Evolutionary conservation across 2,888 invertebrate genomes (phyloP), one percentile per base, ranked within the genome.

Genomic region (Lottia scabra): DNA sequence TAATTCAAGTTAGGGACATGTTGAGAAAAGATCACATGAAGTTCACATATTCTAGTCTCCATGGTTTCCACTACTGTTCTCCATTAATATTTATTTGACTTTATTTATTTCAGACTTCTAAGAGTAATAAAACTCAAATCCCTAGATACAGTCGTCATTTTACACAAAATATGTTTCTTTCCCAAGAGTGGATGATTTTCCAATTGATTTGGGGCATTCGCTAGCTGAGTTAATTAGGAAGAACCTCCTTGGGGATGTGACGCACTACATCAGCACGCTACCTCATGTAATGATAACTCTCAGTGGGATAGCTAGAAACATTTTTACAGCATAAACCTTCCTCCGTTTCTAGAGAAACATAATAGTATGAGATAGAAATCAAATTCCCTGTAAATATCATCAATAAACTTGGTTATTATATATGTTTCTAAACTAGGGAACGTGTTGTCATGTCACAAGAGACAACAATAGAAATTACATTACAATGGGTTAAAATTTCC

Each of bases 51-150:
- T 45, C 16, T 30, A 69, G 63, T 69, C 68, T 63, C 68, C 62
- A 46, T 26, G 70, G 66, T 26, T 56, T 62, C 62, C 45, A 56
- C 43, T 63, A 67, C 46, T 46, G 45, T 67, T 71, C 44, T 65
- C 63, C 71, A 71, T 71, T 71, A 71, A 71, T 71, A 71, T 71
- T 71, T 67, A 71, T 71, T 67, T 67, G 71, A 66, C 67, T 71
- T 71, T 67, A 71, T 67, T 71, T 71, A 71, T 71, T 67, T 45
- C 66, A 63, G 63, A 67, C 67, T 62, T 67, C 63, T 46, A 65
- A 48, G 48, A 45, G 67, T 71, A 67, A 63, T 71, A 67, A 67
- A 63, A 62, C 30, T 45, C 26, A 66, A 62, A 45, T 71, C 71
- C 71, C 71, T 8, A 13, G 67, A n/a, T 48, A 38, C 30, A 15